These are phyloP conservation scores for Uria lomvia DNA, from an alignment of 2,113 vertebrate species.

Conservation along the genomic window DNA sequence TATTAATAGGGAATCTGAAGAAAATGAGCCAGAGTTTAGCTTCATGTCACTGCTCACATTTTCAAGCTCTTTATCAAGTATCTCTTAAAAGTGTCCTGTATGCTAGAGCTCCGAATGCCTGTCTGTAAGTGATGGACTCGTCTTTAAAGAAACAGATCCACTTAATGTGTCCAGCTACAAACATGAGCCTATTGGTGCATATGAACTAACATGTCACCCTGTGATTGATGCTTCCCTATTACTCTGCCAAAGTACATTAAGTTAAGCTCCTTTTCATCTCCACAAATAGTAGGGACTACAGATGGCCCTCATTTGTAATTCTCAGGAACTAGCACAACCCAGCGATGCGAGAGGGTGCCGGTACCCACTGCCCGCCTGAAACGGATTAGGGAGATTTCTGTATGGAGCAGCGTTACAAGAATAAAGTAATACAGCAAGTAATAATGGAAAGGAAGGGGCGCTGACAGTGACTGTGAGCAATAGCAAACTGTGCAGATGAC, in stretches of 20 bases:
- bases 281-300: slow-evolving; percentile 72
- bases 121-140: slow-evolving; percentile 56
- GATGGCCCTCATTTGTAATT: slow-evolving; percentile 69
- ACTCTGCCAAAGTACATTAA: slow-evolving; percentile 75
- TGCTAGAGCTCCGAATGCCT: slow-evolving; percentile 52
- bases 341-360: slow-evolving; percentile 22
- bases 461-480: not conserved
- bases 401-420: not conserved
- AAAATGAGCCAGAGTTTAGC: slow-evolving; percentile 67
- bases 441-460: not conserved
- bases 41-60: slow-evolving; percentile 63
- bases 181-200: slow-evolving; percentile 67
- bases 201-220: slow-evolving; percentile 67
- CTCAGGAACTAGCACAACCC: slow-evolving; percentile 42
- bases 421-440: not conserved
- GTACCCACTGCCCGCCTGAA: slow-evolving; percentile 53
- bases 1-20: slow-evolving; percentile 60
- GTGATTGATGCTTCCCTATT: slow-evolving; percentile 78
- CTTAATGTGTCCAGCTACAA: slow-evolving; percentile 69
- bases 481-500: not conserved
- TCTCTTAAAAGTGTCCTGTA: slow-evolving; percentile 67
- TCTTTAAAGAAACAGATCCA: slow-evolving; percentile 68
- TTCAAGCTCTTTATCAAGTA: slow-evolving; percentile 67
- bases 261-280: slow-evolving; percentile 73
- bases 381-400: slow-evolving; percentile 4